phyloP scores from a whole-genome alignment of 2,888 invertebrate species.

The Pasiphila rectangulata region DNA sequence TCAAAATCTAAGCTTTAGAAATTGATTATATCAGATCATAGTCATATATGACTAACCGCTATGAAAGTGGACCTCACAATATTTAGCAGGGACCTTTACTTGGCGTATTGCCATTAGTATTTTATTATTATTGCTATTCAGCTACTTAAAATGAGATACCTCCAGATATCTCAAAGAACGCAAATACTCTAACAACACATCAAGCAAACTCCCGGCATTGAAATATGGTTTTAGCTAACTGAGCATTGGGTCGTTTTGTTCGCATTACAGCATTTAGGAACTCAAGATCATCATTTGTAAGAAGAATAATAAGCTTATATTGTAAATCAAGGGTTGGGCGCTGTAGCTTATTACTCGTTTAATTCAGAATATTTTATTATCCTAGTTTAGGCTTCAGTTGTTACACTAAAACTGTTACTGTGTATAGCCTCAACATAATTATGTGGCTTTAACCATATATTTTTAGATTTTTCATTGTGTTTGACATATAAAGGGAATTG shows the following conservation, averaged over 20 bases:
- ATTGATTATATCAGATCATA: not conserved
- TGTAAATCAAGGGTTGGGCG: too few species aligned
- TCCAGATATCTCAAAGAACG: not conserved
- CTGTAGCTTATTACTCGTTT: too few species aligned
- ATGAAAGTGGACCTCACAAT: constrained; percentile 2
- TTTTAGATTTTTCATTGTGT: too few species aligned
- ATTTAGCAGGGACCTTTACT: not conserved
- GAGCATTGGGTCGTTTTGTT: not conserved
- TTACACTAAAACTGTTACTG: too few species aligned
- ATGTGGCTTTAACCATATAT: too few species aligned
- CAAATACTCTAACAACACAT: not conserved
- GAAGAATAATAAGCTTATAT: too few species aligned
- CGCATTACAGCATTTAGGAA: not conserved
- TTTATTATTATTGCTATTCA: too few species aligned
- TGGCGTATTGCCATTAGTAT: not conserved
- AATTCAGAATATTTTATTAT: too few species aligned
- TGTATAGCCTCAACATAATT: too few species aligned
- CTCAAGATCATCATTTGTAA: too few species aligned
- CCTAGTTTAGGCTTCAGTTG: too few species aligned
- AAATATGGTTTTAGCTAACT: constrained; percentile 1
- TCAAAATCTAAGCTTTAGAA: constrained; percentile 10
- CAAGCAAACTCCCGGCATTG: not conserved
- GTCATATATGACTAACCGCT: not conserved
- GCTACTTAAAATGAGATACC: not conserved
- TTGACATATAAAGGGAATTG: too few species aligned